phyloP scores from a whole-genome alignment of 1,140 invertebrate genomes.

The Drosophila chauvacae region DNA sequence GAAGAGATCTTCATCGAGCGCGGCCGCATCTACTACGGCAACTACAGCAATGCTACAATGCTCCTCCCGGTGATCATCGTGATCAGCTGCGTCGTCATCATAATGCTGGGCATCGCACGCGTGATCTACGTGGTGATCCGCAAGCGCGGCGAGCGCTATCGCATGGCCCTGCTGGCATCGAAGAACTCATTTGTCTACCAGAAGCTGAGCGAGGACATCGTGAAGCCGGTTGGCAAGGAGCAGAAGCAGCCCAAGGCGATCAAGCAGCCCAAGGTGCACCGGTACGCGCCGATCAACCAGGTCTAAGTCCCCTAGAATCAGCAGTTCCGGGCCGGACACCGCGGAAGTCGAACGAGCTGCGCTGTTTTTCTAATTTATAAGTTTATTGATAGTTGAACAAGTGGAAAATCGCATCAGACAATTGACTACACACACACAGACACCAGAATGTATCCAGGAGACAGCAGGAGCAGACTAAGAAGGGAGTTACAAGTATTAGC shows the following conservation, averaged over 20 bases:
- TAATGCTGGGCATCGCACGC: slow-evolving; percentile 85
- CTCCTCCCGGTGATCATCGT: slow-evolving; percentile 85
- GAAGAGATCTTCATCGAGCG: slow-evolving; percentile 85
- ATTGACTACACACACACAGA: slow-evolving; percentile 42
- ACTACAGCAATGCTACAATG: slow-evolving; percentile 76
- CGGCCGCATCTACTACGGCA: slow-evolving; percentile 84
- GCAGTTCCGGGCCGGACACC: slow-evolving; percentile 44
- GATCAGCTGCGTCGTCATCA: slow-evolving; percentile 84
- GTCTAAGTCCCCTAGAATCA: slow-evolving; percentile 70
- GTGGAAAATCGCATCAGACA: slow-evolving; percentile 54
- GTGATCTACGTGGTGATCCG: slow-evolving; percentile 85
- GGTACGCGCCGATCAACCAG: slow-evolving; percentile 85
- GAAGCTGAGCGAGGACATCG: slow-evolving; percentile 86
- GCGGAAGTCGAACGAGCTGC: slow-evolving; percentile 63
- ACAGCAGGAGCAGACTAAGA: slow-evolving; percentile 24
- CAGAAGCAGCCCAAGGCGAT: slow-evolving; percentile 86
- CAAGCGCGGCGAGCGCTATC: slow-evolving; percentile 85
- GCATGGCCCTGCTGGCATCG: slow-evolving; percentile 85
- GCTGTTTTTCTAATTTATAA: slow-evolving; percentile 83
- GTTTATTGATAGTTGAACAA: slow-evolving; percentile 71
- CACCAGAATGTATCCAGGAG: slow-evolving; percentile 24
- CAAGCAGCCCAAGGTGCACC: slow-evolving; percentile 86
- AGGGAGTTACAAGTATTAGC: slow-evolving; percentile 67
- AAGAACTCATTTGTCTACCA: slow-evolving; percentile 86
- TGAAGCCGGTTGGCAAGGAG: slow-evolving; percentile 78